These are phyloP conservation scores for Columbina picui DNA, from an alignment of 2,113 vertebrate genomes.

Conservation along the genomic window DNA sequence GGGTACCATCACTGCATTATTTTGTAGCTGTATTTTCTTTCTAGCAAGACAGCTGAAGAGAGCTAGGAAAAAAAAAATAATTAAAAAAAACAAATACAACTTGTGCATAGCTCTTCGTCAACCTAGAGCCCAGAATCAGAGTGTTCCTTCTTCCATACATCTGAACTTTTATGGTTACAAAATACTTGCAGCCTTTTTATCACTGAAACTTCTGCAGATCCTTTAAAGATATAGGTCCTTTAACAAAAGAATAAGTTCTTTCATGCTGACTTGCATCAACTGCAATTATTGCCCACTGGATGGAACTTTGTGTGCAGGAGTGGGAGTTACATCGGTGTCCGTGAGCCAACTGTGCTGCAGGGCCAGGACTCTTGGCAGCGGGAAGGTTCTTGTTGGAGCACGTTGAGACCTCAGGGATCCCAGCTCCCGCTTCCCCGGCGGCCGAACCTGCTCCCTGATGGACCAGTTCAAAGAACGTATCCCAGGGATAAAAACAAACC, in stretches of 20 bases:
- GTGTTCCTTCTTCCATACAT: not conserved
- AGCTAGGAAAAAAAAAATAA: not conserved
- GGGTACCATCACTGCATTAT: not conserved
- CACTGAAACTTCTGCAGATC: not conserved
- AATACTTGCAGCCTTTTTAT: not conserved
- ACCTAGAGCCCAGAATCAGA: not conserved
- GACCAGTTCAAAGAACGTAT: not conserved
- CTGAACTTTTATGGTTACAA: not conserved
- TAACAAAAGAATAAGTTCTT: not conserved
- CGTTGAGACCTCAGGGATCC: not conserved
- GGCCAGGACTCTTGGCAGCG: not conserved
- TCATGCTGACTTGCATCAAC: not conserved
- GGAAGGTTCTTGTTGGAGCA: slow-evolving; percentile 13
- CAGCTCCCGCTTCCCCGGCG: not conserved
- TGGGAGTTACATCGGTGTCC: not conserved
- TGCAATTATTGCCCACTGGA: not conserved
- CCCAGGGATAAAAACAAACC: not conserved
- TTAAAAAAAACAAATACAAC: not conserved
- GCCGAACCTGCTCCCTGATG: not conserved
- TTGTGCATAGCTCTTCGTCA: not conserved
- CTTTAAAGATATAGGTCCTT: not conserved
- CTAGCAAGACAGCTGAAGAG: not conserved
- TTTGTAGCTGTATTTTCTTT: not conserved
- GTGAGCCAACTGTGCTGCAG: not conserved
- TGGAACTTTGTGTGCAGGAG: not conserved